These are phyloP conservation scores for Cecidostiba fungosa DNA, from an alignment of 2,888 invertebrate genomes.

Conservation along the genomic window DNA sequence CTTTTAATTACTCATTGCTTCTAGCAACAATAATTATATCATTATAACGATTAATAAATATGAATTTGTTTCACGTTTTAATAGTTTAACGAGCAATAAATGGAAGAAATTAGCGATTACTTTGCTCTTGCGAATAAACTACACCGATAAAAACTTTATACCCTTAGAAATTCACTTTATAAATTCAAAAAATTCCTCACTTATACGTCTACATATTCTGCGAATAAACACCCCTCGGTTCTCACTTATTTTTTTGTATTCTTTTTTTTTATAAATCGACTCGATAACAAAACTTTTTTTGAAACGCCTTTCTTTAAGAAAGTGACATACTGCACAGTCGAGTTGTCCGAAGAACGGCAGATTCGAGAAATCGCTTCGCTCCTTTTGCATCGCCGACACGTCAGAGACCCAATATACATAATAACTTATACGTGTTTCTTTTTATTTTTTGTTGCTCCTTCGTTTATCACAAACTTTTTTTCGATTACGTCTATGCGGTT, in stretches of 20 bases:
- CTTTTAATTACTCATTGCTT: constrained; percentile 40
- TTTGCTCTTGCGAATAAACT: constrained; percentile 56
- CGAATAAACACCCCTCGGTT: constrained; percentile 17
- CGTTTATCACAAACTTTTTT: constrained; percentile 60
- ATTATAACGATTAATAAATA: constrained; percentile 60
- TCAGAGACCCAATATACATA: constrained; percentile 14
- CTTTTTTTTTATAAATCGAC: constrained; percentile 51
- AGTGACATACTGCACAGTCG: constrained; percentile 40
- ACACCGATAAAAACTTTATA: constrained; percentile 50
- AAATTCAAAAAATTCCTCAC: constrained; percentile 55
- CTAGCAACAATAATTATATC: constrained; percentile 60
- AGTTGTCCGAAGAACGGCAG: constrained; percentile 56
- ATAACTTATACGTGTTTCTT: not conserved
- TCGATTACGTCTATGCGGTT: constrained; percentile 31
- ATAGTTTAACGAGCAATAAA: constrained; percentile 55
- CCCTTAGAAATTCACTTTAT: constrained; percentile 51
- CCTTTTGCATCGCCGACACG: constrained; percentile 48
- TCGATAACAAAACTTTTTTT: constrained; percentile 33
- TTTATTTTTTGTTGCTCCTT: constrained; percentile 37
- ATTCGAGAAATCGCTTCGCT: constrained; percentile 62
- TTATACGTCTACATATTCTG: constrained; percentile 44
- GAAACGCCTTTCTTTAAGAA: constrained; percentile 58
- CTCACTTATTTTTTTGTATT: not conserved
- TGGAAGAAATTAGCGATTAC: constrained; percentile 57
- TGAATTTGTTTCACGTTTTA: constrained; percentile 27